These are phyloP conservation scores for Trachemys scripta DNA, from an alignment of 2,113 vertebrate species.

Conservation along the genomic window DNA sequence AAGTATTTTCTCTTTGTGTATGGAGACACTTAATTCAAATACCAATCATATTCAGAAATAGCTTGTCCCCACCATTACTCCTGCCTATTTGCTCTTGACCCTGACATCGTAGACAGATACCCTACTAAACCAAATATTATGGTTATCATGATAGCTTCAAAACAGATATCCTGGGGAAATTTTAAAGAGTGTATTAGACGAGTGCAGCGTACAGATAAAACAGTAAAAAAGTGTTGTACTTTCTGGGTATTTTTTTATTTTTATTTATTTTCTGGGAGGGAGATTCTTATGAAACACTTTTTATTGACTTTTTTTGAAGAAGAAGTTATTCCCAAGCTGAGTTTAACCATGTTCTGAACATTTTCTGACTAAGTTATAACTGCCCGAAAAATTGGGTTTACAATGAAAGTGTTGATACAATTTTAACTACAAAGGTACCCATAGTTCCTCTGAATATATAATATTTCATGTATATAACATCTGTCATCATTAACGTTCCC, in stretches of 20 bases:
- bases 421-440: background rate
- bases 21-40: background rate
- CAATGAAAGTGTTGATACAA: background rate
- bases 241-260: background rate
- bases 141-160: background rate
- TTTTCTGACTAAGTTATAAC: background rate
- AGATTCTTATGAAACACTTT: rapidly evolving
- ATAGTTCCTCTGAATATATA: background rate
- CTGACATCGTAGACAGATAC: rapidly evolving
- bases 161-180: rapidly evolving
- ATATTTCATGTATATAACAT: background rate
- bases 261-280: background rate
- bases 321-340: background rate
- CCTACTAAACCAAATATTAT: background rate
- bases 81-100: background rate
- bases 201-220: background rate
- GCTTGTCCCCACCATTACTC: background rate
- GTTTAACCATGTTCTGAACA: too few relatives aligned
- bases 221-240: background rate
- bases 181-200: background rate
- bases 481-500: background rate
- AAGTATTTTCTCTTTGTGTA: background rate
- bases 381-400: background rate
- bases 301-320: background rate
- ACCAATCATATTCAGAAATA: background rate